Evolutionary conservation across 2,888 invertebrate species (phyloP).

Genomic region (Phrixothrix hirtus): DNA sequence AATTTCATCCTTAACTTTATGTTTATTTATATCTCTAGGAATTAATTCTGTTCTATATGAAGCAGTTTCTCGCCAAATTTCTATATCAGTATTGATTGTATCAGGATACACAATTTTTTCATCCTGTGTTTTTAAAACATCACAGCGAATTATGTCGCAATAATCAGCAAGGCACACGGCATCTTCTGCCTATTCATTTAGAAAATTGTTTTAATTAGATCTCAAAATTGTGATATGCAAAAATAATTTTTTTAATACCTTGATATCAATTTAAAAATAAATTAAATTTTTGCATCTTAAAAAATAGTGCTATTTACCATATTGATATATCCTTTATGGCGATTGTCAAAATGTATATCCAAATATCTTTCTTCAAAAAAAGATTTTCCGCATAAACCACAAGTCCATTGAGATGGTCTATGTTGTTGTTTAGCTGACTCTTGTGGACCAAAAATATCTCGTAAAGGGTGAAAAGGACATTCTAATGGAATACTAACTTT

Average conservation of each 20-base stretch:
- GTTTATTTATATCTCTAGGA: conserved; percentile 53
- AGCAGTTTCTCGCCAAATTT: conserved; percentile 81
- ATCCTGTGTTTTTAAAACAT: conserved; percentile 79
- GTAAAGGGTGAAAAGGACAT: conserved; percentile 85
- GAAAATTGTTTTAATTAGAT: no score
- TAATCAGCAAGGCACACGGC: conserved; percentile 91
- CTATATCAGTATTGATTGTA: conserved; percentile 75
- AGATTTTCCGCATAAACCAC: conserved; percentile 88
- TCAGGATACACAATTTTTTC: conserved; percentile 67
- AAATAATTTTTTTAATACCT: no score
- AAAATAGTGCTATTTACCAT: no score
- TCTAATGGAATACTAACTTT: conserved; percentile 84
- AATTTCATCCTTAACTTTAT: conserved; percentile 46
- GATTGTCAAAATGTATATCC: conserved; percentile 86
- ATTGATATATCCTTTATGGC: conserved; percentile 82
- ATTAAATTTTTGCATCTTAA: no score
- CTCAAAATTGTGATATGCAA: conserved; percentile 2
- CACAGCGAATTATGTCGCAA: conserved; percentile 95
- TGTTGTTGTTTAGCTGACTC: conserved; percentile 84
- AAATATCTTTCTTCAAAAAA: conserved; percentile 87
- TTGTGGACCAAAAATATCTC: conserved; percentile 87
- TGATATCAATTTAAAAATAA: no score
- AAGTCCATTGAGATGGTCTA: conserved; percentile 87
- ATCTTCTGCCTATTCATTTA: conserved; percentile 81
- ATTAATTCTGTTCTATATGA: conserved; percentile 68